phyloP scores from a whole-genome alignment of 2,888 invertebrate genomes.

The Tanytarsus gracilentus region DNA sequence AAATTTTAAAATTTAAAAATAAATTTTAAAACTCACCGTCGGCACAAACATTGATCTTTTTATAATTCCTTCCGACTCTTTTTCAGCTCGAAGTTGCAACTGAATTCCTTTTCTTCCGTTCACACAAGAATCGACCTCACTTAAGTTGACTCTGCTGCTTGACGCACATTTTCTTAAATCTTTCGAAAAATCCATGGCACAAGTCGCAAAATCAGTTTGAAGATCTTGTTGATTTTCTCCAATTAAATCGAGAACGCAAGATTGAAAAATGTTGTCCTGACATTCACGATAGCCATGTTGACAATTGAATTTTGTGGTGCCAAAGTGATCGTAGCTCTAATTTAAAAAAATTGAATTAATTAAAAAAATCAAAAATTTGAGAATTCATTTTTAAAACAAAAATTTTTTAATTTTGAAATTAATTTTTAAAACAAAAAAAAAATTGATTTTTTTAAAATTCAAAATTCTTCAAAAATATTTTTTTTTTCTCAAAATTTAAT shows the following conservation, averaged over 20 bases:
- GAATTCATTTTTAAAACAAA: background rate
- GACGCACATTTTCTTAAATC: conserved; percentile 1
- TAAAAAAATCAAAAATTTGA: background rate
- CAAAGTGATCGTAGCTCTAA: background rate
- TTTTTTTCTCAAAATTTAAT: too few relatives aligned
- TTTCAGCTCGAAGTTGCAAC: conserved; percentile 3
- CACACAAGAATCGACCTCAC: background rate
- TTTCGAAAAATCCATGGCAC: conserved; percentile 19
- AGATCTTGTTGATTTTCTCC: background rate
- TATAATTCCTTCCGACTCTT: background rate
- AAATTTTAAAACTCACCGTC: background rate
- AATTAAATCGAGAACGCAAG: conserved; percentile 4
- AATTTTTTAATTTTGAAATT: too few relatives aligned
- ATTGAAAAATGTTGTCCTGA: conserved; percentile 8
- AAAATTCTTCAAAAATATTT: too few relatives aligned
- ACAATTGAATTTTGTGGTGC: background rate
- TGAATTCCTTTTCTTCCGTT: background rate
- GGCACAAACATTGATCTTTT: conserved; percentile 10
- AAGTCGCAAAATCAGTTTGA: conserved; percentile 8
- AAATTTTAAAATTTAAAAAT: background rate
- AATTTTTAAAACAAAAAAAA: too few relatives aligned
- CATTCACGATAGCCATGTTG: conserved; percentile 5
- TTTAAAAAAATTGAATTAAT: background rate
- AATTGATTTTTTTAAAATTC: too few relatives aligned
- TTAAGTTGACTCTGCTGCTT: background rate